Percentiles rank a stretch among this genome's conserved stretches.
phyloP scores from a whole-genome alignment of 2,113 vertebrate genomes.

The Labrus mixtus region DNA sequence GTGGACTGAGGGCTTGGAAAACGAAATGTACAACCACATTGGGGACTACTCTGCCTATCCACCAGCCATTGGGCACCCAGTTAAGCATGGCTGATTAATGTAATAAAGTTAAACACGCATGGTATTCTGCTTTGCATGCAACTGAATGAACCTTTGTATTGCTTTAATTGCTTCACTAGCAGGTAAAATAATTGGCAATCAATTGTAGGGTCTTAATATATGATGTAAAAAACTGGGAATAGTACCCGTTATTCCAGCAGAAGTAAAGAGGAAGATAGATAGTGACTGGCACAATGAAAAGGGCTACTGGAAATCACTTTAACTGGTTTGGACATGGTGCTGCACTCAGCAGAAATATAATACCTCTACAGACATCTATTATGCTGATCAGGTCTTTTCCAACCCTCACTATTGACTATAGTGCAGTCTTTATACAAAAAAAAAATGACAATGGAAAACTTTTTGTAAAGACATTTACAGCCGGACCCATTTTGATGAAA shows the following conservation, averaged over 20 bases:
- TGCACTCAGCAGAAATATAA: conserved; percentile 58
- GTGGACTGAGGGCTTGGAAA: conserved; percentile 23
- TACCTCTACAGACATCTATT: conserved; percentile 42
- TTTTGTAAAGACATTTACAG: conserved; percentile 9
- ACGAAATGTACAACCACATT: not conserved
- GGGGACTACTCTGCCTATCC: conserved; percentile 10
- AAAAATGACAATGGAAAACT: conserved; percentile 30
- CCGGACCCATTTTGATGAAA: conserved; percentile 30
- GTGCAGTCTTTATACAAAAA: conserved; percentile 40
- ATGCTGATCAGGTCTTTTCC: conserved; percentile 44
- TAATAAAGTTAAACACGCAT: conserved; percentile 49
- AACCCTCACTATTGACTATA: conserved; percentile 27
- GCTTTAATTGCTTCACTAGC: conserved; percentile 7
- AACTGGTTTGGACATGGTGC: conserved; percentile 62
- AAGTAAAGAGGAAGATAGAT: conserved; percentile 10
- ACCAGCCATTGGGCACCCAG: conserved; percentile 34
- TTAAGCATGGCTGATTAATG: conserved; percentile 41
- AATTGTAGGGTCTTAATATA: not conserved
- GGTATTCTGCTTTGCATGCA: conserved; percentile 15
- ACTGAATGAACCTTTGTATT: conserved; percentile 1
- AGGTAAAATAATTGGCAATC: conserved; percentile 23
- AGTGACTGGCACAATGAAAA: conserved; percentile 22
- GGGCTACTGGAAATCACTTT: conserved; percentile 35
- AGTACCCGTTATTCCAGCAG: conserved; percentile 12
- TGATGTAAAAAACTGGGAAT: conserved; percentile 12